Evolutionary conservation across 2,113 vertebrate genomes (phyloP).

Genomic region (Melanotaenia duboulayi): DNA sequence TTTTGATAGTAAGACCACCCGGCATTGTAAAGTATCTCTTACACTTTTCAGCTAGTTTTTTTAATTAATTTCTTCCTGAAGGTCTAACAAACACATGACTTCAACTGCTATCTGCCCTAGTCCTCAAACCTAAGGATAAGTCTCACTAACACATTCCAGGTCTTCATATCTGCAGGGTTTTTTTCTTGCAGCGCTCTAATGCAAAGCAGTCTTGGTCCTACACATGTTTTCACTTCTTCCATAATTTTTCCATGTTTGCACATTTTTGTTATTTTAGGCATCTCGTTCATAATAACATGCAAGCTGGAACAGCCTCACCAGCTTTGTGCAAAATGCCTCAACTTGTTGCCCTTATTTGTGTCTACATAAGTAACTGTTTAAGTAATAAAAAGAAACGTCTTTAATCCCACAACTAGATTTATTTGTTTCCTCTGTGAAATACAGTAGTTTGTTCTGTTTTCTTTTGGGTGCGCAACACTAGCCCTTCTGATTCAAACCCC

Average conservation of each 20-base stretch:
- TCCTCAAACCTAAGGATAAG: constrained; percentile 37
- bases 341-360: background rate
- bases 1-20: constrained; percentile 70
- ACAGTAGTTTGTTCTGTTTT: background rate
- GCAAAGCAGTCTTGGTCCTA: constrained; percentile 41
- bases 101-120: constrained; percentile 25
- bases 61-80: constrained; percentile 10
- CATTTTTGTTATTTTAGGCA: constrained; percentile 36
- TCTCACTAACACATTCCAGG: constrained; percentile 39
- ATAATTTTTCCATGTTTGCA: constrained; percentile 29
- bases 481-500: background rate
- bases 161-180: constrained; percentile 30
- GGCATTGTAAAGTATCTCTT: background rate
- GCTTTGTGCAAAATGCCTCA: background rate
- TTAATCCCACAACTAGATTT: too few species aligned
- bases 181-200: constrained; percentile 42
- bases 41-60: constrained; percentile 2
- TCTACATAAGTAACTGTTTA: background rate
- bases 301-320: background rate
- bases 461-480: background rate
- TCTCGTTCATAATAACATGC: background rate
- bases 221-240: constrained; percentile 4
- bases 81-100: constrained; percentile 17
- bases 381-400: background rate
- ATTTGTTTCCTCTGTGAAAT: background rate